Evolutionary conservation across 2,888 invertebrate genomes (phyloP), one percentile per base, ranked within the genome.

Genomic region (Pyrrhosoma nymphula): DNA sequence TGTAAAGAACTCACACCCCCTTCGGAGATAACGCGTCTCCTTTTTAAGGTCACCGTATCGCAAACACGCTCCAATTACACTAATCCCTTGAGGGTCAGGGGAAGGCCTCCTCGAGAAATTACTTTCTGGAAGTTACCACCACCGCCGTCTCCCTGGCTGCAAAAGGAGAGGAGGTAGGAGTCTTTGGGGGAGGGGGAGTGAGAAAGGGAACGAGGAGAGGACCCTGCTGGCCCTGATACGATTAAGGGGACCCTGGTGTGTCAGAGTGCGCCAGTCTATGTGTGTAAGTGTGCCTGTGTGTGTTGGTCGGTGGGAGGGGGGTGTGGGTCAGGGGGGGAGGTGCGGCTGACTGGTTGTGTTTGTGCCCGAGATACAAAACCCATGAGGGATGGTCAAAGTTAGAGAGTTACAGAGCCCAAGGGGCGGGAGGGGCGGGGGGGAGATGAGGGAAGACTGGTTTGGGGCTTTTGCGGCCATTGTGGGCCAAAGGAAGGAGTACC

Each of bases 281-380:
- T 47, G 47, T 47, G 47, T 8, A 47, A 2, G 47, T 47, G 60
- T 6, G 69, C 69, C 23, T 26, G 69, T n/a, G 69, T 69, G 69
- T 26, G 69, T n/a, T 10, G 12, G 23, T 26, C 12, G 26, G 69
- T 47, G 2, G 47, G 47, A 47, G 47, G 47, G 47, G 8, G 69
- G 69, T 69, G 69, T 69, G 69, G 35, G 60, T 60, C 18, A 16
- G 10, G 56, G 56, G 56, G 20, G 60, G 82, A 14, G 2, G 82
- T 82, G 82, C n/a, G 69, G 69, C 69, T 26, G 69, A 69, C 35
- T 82, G 82, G 82, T 30, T 35, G 30, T 82, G 82, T 82, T 82
- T 82, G 82, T 82, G 82, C 82, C 89, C 89, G 89, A 89, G 89
- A 89, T 89, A 89, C 89, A 89, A 56, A 89, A 55, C 89, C 89